Conservation (phyloP, 2,888 invertebrate genomes). For the Nomada fabriciana region DNA sequence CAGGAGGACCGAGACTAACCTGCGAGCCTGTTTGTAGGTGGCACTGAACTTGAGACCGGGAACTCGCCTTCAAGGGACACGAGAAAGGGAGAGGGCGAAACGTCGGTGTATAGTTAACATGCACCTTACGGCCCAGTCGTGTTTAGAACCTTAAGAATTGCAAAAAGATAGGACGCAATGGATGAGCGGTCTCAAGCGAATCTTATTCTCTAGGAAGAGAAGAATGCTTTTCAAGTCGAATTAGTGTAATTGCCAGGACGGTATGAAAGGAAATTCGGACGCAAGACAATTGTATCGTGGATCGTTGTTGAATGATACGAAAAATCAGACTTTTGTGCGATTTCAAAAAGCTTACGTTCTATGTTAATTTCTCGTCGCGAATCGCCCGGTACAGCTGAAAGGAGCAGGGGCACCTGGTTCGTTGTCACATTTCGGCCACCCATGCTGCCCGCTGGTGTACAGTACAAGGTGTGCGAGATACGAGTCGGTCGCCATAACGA, state of each 20-base stretch:
- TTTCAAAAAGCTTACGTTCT: neutral
- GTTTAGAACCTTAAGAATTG: slow-evolving; percentile 43
- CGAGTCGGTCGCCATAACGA: slow-evolving; percentile 65
- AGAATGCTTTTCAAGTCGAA: neutral
- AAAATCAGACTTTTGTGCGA: neutral
- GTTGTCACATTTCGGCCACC: slow-evolving; percentile 71
- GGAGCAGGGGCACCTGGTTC: slow-evolving; percentile 18
- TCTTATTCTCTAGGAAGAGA: neutral
- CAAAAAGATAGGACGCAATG: slow-evolving; percentile 19
- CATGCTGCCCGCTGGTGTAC: slow-evolving; percentile 71
- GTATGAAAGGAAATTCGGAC: neutral
- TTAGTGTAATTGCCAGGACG: neutral
- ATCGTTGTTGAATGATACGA: neutral
- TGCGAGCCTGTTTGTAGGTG: slow-evolving; percentile 73
- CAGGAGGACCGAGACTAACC: slow-evolving; percentile 48
- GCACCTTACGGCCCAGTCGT: slow-evolving; percentile 62
- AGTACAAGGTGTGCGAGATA: slow-evolving; percentile 63
- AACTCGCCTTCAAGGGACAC: slow-evolving; percentile 56
- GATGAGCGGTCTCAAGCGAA: slow-evolving; percentile 19
- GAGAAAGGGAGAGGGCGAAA: slow-evolving; percentile 43
- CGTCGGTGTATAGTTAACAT: slow-evolving; percentile 59
- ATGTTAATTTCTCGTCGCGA: neutral
- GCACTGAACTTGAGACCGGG: slow-evolving; percentile 74
- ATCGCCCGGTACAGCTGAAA: slow-evolving; percentile 17
- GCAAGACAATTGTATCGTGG: neutral